These are phyloP conservation scores for Epiblema foenella DNA, from an alignment of 2,888 invertebrate species.

Conservation along the genomic window DNA sequence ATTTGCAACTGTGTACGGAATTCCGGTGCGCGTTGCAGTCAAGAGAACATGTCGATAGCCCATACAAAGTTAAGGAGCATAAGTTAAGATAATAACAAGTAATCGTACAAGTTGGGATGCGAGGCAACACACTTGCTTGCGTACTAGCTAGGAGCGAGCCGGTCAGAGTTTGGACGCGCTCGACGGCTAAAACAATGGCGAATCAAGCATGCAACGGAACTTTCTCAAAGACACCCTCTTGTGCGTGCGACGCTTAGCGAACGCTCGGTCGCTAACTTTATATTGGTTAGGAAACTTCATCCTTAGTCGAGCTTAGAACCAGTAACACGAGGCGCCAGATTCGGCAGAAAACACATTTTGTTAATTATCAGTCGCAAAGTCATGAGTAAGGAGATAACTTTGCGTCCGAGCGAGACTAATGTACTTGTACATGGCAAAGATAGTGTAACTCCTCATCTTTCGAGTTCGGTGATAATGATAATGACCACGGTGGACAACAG, in stretches of 20 bases:
- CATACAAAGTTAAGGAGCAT: conserved; percentile 69
- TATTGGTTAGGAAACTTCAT: conserved; percentile 80
- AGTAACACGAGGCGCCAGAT: conserved; percentile 51
- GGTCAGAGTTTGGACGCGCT: conserved; percentile 75
- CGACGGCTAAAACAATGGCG: conserved; percentile 78
- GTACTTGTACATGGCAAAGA: neutral
- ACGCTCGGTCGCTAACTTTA: conserved; percentile 74
- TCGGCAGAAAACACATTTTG: conserved; percentile 37
- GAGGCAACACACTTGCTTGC: conserved; percentile 72
- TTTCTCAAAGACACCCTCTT: conserved; percentile 79
- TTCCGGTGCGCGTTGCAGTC: conserved; percentile 58
- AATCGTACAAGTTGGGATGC: conserved; percentile 70
- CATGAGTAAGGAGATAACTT: conserved; percentile 24
- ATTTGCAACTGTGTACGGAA: conserved; percentile 57
- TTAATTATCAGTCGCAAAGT: conserved; percentile 36
- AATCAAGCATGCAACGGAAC: conserved; percentile 83
- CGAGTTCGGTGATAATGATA: too few species aligned
- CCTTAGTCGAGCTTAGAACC: conserved; percentile 64
- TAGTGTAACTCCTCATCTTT: neutral
- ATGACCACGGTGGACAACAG: too few species aligned
- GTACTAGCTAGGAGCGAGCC: conserved; percentile 62
- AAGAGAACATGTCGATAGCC: conserved; percentile 58
- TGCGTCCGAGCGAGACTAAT: conserved; percentile 8
- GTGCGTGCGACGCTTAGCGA: conserved; percentile 80
- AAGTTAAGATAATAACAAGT: conserved; percentile 76